Base-by-base conservation (phyloP, 1,140 invertebrate species). In the Zaprionus davidi region DNA sequence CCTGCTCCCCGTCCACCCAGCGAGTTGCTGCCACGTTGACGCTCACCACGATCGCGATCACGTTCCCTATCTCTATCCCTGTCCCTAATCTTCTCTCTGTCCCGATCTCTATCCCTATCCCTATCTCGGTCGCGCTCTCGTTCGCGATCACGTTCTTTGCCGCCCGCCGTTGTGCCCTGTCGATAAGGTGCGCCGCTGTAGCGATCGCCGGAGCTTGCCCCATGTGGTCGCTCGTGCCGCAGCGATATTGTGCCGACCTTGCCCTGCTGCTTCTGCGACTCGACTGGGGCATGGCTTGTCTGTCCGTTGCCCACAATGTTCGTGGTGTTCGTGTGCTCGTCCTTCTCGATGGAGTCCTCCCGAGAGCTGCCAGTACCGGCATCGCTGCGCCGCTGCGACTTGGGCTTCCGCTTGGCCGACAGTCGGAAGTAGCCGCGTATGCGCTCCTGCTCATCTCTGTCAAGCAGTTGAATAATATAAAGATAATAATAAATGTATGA, bases 351-450 rank as follows among this genome's bases (percentile, higher is more conserved):
- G 34, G 87, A 91, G 46, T 92, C 79, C 55, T 83, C 90, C 3
- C 79, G 75, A 0, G 69, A 79, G 31, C 73, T 79, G 55, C 65
- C 73, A 0, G 68, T 70, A 7, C 67, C 71, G 5, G 57, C 82
- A 49, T 83, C 76, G 26, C 83, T 87, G 60, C 83, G 85, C 1
- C 82, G 75, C 56, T 90, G 82, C 0, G 71, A 28, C 56, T 88
- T 91, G 6, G 64, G 24, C 49, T 88, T 83, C 31, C 83, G 71
- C 49, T 90, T 92, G 4, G 90, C 73, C 0, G 92, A 92, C 36
- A 95, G 94, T 2, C 94, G 93, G 73, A 95, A 95, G 81, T 95
- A 95, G 38, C 95, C 94, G n/a, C 93, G 93, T 0, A 96, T 88
- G 36, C 95, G 92, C 81, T 95, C 95, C 78, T 95, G 95, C 20